Evolutionary conservation across 2,797 vertebrate species (phyloP).

Genomic region (Sebastes cheni): DNA sequence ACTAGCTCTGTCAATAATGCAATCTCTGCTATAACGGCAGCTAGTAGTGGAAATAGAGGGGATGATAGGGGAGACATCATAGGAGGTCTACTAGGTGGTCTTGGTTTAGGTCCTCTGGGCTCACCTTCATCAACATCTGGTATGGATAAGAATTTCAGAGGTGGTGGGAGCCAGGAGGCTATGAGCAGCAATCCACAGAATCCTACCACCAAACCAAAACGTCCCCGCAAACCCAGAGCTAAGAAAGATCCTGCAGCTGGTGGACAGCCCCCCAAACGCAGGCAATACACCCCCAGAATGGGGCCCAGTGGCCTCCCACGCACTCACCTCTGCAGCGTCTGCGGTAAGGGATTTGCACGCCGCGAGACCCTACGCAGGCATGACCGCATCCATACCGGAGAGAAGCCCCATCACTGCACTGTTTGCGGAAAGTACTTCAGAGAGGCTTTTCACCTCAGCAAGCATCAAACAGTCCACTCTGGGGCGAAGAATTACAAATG

Average conservation of each 20-base stretch:
- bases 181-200: slow-evolving; percentile 80
- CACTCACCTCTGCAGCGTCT: slow-evolving; percentile 87
- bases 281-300: slow-evolving; percentile 82
- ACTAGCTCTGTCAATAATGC: slow-evolving; percentile 88
- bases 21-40: slow-evolving; percentile 86
- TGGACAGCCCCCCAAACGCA: slow-evolving; percentile 80
- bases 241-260: slow-evolving; percentile 76
- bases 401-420: slow-evolving; percentile 93
- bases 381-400: slow-evolving; percentile 93
- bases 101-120: slow-evolving; percentile 84
- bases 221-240: slow-evolving; percentile 84
- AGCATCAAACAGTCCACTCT: slow-evolving; percentile 95
- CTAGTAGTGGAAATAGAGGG: slow-evolving; percentile 81
- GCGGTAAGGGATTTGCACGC: slow-evolving; percentile 92
- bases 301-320: slow-evolving; percentile 80
- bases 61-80: slow-evolving; percentile 88
- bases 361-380: slow-evolving; percentile 92
- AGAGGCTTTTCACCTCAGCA: slow-evolving; percentile 95
- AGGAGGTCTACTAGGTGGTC: slow-evolving; percentile 86
- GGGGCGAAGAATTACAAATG: slow-evolving; percentile 96
- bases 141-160: slow-evolving; percentile 84
- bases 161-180: slow-evolving; percentile 75
- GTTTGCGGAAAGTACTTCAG: slow-evolving; percentile 96
- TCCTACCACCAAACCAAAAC: slow-evolving; percentile 80
- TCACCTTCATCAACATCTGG: slow-evolving; percentile 84